Conservation (phyloP, 2,113 vertebrate species). For the Corvus hawaiiensis region DNA sequence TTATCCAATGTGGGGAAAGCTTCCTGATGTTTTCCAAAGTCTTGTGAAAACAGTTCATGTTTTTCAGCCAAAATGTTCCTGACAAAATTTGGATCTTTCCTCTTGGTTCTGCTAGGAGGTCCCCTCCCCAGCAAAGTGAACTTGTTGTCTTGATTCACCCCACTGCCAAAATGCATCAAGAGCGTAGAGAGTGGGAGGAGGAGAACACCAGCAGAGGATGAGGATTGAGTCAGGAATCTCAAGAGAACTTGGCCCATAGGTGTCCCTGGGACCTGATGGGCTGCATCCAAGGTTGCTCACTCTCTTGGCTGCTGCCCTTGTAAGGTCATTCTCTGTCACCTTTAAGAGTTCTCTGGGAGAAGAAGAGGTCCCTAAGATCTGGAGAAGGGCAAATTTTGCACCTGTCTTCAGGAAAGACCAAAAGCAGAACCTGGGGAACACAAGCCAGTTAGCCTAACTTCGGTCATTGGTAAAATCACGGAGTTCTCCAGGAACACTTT, state of each 20-base stretch:
- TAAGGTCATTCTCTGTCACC: neutral
- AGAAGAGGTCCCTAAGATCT: neutral
- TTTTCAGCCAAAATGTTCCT: neutral
- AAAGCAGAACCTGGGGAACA: neutral
- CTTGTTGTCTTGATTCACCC: neutral
- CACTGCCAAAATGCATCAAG: rapidly evolving
- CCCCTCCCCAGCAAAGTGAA: neutral
- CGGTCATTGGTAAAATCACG: neutral
- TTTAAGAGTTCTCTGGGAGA: neutral
- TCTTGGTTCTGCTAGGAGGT: neutral
- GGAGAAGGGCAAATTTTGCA: neutral
- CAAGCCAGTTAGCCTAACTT: neutral
- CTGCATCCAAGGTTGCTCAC: neutral
- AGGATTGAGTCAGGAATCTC: neutral
- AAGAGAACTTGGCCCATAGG: neutral
- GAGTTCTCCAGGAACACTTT: neutral
- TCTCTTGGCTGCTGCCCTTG: neutral
- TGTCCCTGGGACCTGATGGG: neutral
- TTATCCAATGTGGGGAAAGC: neutral
- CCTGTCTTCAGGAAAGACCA: neutral
- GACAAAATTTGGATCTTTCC: neutral
- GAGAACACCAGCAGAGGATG: neutral
- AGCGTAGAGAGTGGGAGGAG: neutral
- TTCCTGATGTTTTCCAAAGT: neutral
- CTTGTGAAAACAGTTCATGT: neutral